Conservation (phyloP, 2,888 invertebrate species). For the Cabera pusaria region DNA sequence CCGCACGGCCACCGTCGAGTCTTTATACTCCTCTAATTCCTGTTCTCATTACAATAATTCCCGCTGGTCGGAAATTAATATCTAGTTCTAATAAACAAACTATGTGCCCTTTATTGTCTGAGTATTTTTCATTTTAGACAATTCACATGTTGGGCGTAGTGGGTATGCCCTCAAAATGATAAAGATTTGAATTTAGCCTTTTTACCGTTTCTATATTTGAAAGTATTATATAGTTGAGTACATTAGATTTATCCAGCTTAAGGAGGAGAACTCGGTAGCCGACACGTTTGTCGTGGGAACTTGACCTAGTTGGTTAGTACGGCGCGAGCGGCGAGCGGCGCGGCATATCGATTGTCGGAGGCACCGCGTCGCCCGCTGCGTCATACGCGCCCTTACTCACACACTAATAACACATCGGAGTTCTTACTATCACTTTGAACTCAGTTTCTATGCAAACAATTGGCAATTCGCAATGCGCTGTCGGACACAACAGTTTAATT, state of each 20-base stretch:
- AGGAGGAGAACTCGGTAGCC: constrained; percentile 40
- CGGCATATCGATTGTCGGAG: constrained; percentile 73
- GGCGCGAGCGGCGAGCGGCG: constrained; percentile 59
- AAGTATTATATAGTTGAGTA: too few species aligned
- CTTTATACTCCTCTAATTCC: constrained; percentile 27
- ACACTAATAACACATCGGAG: constrained; percentile 52
- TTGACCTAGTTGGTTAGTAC: constrained; percentile 76
- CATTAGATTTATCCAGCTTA: too few species aligned
- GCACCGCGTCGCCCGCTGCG: constrained; percentile 72
- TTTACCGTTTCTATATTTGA: too few species aligned
- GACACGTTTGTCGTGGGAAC: constrained; percentile 73
- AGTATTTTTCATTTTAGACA: too few species aligned
- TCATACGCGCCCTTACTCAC: constrained; percentile 69
- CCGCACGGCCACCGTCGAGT: constrained; percentile 42
- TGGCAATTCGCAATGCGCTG: constrained; percentile 61
- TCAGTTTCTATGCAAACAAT: constrained; percentile 38
- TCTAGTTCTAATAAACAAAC: too few species aligned
- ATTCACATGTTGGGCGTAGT: too few species aligned
- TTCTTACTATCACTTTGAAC: constrained; percentile 47
- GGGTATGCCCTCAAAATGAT: too few species aligned
- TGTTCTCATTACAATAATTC: constrained; percentile 8
- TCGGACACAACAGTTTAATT: constrained; percentile 16
- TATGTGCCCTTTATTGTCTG: too few species aligned
- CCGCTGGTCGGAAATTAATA: constrained; percentile 11
- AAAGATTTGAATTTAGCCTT: too few species aligned